Conservation (phyloP, 2,797 vertebrate species). For the Yasuhikotakia modesta region DNA sequence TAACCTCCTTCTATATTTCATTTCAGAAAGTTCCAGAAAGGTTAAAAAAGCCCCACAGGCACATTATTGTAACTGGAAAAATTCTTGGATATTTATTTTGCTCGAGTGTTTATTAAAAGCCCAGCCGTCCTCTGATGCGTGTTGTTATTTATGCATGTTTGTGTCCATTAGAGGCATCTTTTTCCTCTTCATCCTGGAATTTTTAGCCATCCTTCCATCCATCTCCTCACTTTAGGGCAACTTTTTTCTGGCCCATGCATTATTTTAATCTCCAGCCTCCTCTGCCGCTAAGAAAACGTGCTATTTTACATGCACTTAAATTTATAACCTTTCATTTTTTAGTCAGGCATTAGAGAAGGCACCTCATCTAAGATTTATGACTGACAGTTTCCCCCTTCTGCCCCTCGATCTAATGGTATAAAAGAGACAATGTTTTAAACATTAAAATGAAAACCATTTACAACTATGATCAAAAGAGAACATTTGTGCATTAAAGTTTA, state of each 20-base stretch:
- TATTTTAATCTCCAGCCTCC: slow-evolving; percentile 89
- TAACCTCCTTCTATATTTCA: slow-evolving; percentile 19
- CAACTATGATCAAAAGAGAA: slow-evolving; percentile 95
- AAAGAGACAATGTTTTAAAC: slow-evolving; percentile 98
- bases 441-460: slow-evolving; percentile 99
- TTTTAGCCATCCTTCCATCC: slow-evolving; percentile 62
- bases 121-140: slow-evolving; percentile 70
- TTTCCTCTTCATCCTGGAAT: slow-evolving; percentile 27
- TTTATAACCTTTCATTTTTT: slow-evolving; percentile 90
- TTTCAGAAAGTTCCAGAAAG: slow-evolving; percentile 40
- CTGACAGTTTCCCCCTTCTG: slow-evolving; percentile 80
- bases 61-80: slow-evolving; percentile 39
- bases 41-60: slow-evolving; percentile 32
- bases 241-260: slow-evolving; percentile 77
- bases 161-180: slow-evolving; percentile 91
- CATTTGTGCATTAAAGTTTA: slow-evolving; percentile 93
- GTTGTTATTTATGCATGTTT: slow-evolving; percentile 97
- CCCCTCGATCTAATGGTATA: slow-evolving; percentile 90
- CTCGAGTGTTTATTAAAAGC: slow-evolving; percentile 82
- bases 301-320: slow-evolving; percentile 90
- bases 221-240: slow-evolving; percentile 69
- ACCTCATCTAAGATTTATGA: slow-evolving; percentile 96
- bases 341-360: slow-evolving; percentile 86
- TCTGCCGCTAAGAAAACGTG: slow-evolving; percentile 66
- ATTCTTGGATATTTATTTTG: slow-evolving; percentile 59